Conservation (phyloP, 1,140 invertebrate species). For the Euwallacea fornicatus region DNA sequence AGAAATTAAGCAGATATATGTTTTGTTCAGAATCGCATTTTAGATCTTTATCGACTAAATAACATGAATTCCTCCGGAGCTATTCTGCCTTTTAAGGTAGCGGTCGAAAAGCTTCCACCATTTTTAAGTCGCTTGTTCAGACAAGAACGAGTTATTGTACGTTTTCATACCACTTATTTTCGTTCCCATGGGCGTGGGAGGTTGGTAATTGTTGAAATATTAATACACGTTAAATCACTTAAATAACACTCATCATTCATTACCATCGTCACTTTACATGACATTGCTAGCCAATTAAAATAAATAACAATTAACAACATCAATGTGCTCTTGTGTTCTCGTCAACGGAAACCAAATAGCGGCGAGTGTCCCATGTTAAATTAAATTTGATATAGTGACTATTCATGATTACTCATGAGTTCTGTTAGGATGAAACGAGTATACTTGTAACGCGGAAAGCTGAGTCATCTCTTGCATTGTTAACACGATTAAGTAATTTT, state of each 20-base stretch:
- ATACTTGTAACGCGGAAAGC: slow-evolving; percentile 1
- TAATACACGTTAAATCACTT: too few species aligned
- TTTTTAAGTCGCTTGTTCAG: slow-evolving; percentile 13
- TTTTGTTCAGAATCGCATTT: slow-evolving; percentile 38
- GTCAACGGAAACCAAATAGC: background rate
- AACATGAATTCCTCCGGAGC: slow-evolving; percentile 35
- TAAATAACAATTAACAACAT: too few species aligned
- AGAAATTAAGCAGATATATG: slow-evolving; percentile 33
- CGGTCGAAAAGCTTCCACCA: slow-evolving; percentile 25
- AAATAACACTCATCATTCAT: too few species aligned
- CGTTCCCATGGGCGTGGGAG: slow-evolving; percentile 2
- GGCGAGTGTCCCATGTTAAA: background rate
- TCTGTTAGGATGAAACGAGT: slow-evolving; percentile 5
- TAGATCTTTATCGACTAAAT: slow-evolving; percentile 42
- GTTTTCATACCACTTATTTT: background rate
- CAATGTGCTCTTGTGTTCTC: too few species aligned
- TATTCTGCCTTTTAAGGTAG: slow-evolving; percentile 39
- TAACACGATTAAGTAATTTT: slow-evolving; percentile 6
- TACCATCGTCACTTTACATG: too few species aligned
- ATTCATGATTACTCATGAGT: background rate
- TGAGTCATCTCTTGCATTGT: slow-evolving; percentile 11
- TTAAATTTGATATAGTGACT: slow-evolving; percentile 15
- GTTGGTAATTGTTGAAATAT: too few species aligned
- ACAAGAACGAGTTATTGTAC: slow-evolving; percentile 17
- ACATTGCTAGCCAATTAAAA: too few species aligned